Evolutionary conservation across 2,888 invertebrate genomes (phyloP), one percentile per base, ranked within the genome.

Genomic region (Agriopis marginaria): DNA sequence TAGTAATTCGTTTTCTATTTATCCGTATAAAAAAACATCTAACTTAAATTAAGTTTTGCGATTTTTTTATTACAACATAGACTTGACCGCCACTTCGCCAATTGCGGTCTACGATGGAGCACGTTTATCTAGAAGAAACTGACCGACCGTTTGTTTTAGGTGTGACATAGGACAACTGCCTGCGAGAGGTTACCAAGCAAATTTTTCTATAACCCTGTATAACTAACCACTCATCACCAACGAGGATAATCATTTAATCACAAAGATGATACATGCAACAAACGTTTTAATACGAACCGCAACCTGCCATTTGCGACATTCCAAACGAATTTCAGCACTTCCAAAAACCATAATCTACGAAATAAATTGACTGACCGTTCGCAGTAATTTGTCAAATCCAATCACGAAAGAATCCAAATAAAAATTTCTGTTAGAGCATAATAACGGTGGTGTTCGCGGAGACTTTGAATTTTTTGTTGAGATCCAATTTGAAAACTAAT

Each of bases 401-500:
- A 91, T 93, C 90, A 90, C 80, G 82, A 85, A 85, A 85, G 82
- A 84, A 84, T 82, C 83, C 80, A 85, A 85, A 86, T 82, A 84
- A 84, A 83, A 87, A 82, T 71, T 84, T 88, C 86, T 87, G 81
- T 87, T 89, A 88, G 88, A 89, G 79, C 82, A 85, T 89, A 89
- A 91, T 90, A 89, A 89, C 88, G 62, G 66, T 76, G 75, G 74
- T 82, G 82, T 83, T 82, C 82, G 87, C 88, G 89, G 89, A 83
- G 88, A 89, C 88, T 88, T 89, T 86, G 86, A 82, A 84, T 85
- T 85, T 87, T 92, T 92, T 86, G 92, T 82, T 68, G 76, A 78
- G 83, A 88, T 89, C 93, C 93, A 93, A 94, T 93, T 92, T 92
- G 89, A 92, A 93, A 94, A 91, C 91, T 94, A 93, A 94, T 94